phyloP scores from a whole-genome alignment of 2,888 invertebrate species.

The Hypselothyrea guttata region DNA sequence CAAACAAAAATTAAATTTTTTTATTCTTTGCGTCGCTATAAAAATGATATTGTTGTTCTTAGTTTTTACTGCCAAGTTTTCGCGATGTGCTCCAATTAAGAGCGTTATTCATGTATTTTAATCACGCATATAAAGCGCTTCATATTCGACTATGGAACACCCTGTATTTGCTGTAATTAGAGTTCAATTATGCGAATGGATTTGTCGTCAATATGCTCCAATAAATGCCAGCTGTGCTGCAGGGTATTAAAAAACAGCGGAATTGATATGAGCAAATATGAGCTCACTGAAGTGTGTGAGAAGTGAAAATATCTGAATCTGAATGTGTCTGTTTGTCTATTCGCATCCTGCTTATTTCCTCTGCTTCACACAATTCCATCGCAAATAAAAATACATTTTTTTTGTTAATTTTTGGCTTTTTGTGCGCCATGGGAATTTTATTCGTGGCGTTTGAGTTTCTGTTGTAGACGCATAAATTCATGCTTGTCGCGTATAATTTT shows the following conservation, averaged over 20 bases:
- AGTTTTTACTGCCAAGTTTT: slow-evolving; percentile 8
- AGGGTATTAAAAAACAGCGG: slow-evolving; percentile 6
- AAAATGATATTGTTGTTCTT: slow-evolving; percentile 1
- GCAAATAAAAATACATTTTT: slow-evolving; percentile 8
- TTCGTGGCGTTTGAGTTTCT: slow-evolving; percentile 6
- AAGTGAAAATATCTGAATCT: slow-evolving; percentile 13
- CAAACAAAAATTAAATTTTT: no score
- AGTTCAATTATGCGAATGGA: neutral
- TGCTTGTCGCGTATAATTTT: slow-evolving; percentile 8
- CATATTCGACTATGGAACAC: neutral
- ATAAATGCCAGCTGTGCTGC: neutral
- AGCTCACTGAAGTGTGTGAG: slow-evolving; percentile 20
- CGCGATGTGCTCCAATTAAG: slow-evolving; percentile 27
- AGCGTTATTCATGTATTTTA: slow-evolving; percentile 21
- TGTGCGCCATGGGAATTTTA: neutral
- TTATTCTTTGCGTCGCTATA: neutral
- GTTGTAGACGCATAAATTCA: slow-evolving; percentile 6
- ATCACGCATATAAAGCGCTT: slow-evolving; percentile 11
- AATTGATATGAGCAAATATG: slow-evolving; percentile 18
- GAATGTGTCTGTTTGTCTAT: slow-evolving; percentile 17
- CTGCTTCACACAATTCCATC: neutral
- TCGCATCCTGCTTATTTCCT: slow-evolving; percentile 3
- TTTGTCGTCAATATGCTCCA: neutral
- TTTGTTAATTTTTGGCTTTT: neutral
- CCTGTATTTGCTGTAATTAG: neutral